Base-by-base conservation (phyloP, 2,113 vertebrate genomes). In the Pavo muticus region DNA sequence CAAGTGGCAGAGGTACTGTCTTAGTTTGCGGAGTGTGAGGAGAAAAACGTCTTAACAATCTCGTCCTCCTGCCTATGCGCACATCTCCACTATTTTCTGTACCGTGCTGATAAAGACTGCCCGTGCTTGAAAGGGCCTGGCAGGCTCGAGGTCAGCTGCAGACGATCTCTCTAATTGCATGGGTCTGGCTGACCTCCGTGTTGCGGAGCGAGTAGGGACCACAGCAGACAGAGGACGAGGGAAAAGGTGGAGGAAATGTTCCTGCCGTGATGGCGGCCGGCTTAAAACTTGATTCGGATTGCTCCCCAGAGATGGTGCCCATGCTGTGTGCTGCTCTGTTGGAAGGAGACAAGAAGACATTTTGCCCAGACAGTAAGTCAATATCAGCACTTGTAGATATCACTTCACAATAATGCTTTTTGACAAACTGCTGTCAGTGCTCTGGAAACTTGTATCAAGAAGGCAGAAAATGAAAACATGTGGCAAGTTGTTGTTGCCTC, bases 131-230 rank as follows among this genome's bases (percentile, higher is more conserved):
- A 97, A 97, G 95, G 92, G 76, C 57, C 65, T 89, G 89, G 63
- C 83, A 59, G 90, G 91, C 67, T 94, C 45, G 50, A 91, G 96
- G 96, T 95, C 96, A 97, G 59, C 94, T 72, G 95, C 92, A 89
- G 45, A 94, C 95, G 83, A 94, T 96, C 90, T 96, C 92, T 97
- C 94, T 96, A 97, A 97, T 97, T 96, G 94, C 75, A 84, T 97
- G 93, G 95, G 96, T 95, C 92, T 96, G 95, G 82, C 95, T 93
- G 91, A 93, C 92, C 96, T 94, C 91, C 89, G 94, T 92, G 77
- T 95, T 93, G 85, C 69, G 74, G 71, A 8, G 0, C 70, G 93
- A 96, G 95, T 37, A 95, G 84, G 81, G 69, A 92, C 82, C 92
- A 61, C 0, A 8, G 48, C 74, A 90, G 91, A 77, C 80, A 91